Percentiles rank a stretch among this genome's conserved stretches.
phyloP scores from a whole-genome alignment of 2,797 vertebrate genomes.

The Lutjanus campechanus region DNA sequence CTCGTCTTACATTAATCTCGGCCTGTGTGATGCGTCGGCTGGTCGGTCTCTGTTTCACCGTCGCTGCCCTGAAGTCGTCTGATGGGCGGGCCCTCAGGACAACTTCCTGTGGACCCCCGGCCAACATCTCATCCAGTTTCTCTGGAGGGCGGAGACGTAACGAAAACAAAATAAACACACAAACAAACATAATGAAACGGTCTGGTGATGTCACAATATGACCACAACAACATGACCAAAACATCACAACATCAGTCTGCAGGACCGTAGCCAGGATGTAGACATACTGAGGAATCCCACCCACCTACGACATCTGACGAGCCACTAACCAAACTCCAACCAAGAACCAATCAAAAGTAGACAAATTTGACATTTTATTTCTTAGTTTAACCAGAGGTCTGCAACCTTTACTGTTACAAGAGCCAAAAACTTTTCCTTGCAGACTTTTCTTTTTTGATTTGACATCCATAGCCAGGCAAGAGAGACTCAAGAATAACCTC shows the following conservation, averaged over 20 bases:
- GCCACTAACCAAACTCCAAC: not conserved
- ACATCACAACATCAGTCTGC: not conserved
- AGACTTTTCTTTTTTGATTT: too few species aligned
- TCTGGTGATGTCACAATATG: not conserved
- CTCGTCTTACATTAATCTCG: constrained; percentile 91
- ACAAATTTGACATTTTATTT: not conserved
- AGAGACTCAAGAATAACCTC: too few species aligned
- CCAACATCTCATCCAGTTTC: constrained; percentile 96
- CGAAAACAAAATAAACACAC: not conserved
- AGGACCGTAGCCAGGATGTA: constrained; percentile 11
- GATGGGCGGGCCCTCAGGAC: constrained; percentile 89
- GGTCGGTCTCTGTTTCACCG: constrained; percentile 95
- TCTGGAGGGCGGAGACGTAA: constrained; percentile 82
- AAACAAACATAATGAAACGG: not conserved
- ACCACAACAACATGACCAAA: not conserved
- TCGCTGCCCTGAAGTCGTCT: constrained; percentile 94
- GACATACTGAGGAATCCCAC: not conserved
- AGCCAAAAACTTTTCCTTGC: too few species aligned
- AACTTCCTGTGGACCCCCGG: constrained; percentile 87
- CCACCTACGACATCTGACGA: too few species aligned
- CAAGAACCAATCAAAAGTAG: not conserved
- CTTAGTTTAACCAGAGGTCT: too few species aligned
- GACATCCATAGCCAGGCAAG: too few species aligned
- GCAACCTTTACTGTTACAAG: too few species aligned
- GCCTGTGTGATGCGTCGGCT: constrained; percentile 96